Evolutionary conservation across 2,113 vertebrate genomes (phyloP).

Genomic region (Podiceps cristatus): DNA sequence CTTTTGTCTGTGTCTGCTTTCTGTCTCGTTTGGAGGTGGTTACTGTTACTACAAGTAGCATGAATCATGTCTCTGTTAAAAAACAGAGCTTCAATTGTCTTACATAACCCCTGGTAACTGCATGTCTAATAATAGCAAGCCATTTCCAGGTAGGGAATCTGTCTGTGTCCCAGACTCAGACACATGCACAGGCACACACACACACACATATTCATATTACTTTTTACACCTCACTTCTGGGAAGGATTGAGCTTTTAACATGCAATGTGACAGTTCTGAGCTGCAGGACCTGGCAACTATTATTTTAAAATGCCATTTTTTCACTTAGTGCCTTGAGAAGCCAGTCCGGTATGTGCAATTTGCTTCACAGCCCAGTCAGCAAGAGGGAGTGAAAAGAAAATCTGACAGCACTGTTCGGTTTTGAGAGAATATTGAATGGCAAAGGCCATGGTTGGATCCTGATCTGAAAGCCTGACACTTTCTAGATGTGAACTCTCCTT

Average conservation of each 20-base stretch:
- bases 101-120: slow-evolving; percentile 80
- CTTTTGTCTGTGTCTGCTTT: slow-evolving; percentile 82
- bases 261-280: background rate
- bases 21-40: slow-evolving; percentile 79
- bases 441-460: background rate
- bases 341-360: background rate
- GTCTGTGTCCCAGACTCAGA: slow-evolving; percentile 70
- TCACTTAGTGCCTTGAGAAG: slow-evolving; percentile 20
- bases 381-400: background rate
- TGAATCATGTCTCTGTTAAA: slow-evolving; percentile 84
- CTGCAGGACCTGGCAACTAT: background rate
- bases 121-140: slow-evolving; percentile 81
- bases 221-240: slow-evolving; percentile 18
- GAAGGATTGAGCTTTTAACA: slow-evolving; percentile 53
- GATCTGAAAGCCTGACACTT: background rate
- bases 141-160: slow-evolving; percentile 83
- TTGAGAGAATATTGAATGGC: background rate
- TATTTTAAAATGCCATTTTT: slow-evolving; percentile 40
- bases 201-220: background rate
- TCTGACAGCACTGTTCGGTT: background rate
- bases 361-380: background rate
- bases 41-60: slow-evolving; percentile 82
- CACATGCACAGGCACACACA: background rate
- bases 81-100: slow-evolving; percentile 84
- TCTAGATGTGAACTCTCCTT: background rate